These are phyloP conservation scores for Parapsyche elsis DNA, from an alignment of 1,140 invertebrate species.

Conservation along the genomic window DNA sequence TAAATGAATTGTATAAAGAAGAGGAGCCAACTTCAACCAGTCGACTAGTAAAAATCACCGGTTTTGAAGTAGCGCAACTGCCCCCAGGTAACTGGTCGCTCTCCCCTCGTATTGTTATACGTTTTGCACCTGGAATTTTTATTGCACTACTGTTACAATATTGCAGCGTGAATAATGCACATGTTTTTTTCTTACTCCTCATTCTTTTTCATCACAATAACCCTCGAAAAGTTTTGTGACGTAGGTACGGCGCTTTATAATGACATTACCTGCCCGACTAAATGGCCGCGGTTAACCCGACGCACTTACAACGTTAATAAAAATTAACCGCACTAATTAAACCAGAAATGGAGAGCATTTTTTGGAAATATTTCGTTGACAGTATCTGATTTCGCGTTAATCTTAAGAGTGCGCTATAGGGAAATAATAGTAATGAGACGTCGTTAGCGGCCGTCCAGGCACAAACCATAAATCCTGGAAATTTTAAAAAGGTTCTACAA, in stretches of 20 bases:
- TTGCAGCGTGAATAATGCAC: constrained; percentile 6
- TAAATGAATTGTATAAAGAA: too few species aligned
- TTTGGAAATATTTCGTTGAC: not conserved
- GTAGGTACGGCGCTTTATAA: too few species aligned
- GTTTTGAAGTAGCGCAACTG: too few species aligned
- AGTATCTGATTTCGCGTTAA: constrained; percentile 1
- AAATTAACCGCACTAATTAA: too few species aligned
- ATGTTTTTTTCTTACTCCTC: too few species aligned
- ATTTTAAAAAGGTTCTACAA: constrained; percentile 40
- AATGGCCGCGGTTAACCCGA: too few species aligned
- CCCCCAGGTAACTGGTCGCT: constrained; percentile 11
- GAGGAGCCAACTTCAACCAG: too few species aligned
- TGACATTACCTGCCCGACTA: too few species aligned
- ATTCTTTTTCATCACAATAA: too few species aligned
- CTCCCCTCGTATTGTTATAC: constrained; percentile 40
- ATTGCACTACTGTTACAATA: constrained; percentile 44
- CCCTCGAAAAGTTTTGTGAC: too few species aligned
- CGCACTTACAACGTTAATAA: too few species aligned
- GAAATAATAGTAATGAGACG: not conserved
- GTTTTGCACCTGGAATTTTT: constrained; percentile 54
- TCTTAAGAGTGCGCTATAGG: not conserved
- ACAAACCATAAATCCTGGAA: constrained; percentile 33
- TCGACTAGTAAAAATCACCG: too few species aligned
- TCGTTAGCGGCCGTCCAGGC: not conserved
- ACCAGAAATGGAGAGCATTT: not conserved